A percentile compares a stretch with the other conserved stretches of the same genome.
These are phyloP conservation scores for Lutra lutra DNA, from an alignment of 2,797 vertebrate genomes.

Conservation along the genomic window DNA sequence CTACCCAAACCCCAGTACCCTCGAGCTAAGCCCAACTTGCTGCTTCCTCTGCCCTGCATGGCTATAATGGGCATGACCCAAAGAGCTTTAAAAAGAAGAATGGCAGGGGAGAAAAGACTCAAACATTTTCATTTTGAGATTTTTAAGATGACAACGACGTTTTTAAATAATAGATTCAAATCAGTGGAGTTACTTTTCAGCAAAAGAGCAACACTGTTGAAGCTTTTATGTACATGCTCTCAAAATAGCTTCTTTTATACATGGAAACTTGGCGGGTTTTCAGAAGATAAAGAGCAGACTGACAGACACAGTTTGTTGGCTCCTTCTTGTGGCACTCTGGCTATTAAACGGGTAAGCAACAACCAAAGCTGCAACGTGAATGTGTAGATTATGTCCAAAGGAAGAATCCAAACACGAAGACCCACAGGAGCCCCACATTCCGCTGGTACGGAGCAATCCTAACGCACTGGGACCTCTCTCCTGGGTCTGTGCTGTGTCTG, in stretches of 20 bases:
- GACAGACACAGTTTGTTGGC: not conserved
- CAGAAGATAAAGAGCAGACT: slow-evolving; percentile 66
- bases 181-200: slow-evolving; percentile 68
- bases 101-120: not conserved
- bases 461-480: not conserved
- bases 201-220: slow-evolving; percentile 60
- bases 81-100: slow-evolving; percentile 12
- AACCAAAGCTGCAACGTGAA: not conserved
- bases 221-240: slow-evolving; percentile 69
- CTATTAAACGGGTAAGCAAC: not conserved
- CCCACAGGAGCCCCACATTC: not conserved
- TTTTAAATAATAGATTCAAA: slow-evolving; percentile 74
- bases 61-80: not conserved
- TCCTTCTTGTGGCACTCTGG: not conserved
- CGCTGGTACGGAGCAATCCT: not conserved
- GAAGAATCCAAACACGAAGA: not conserved
- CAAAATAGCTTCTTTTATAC: slow-evolving; percentile 67
- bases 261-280: slow-evolving; percentile 59
- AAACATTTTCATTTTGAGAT: slow-evolving; percentile 70
- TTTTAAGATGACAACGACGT: slow-evolving; percentile 64
- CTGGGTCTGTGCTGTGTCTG: not conserved
- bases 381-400: not conserved
- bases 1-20: too few species aligned
- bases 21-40: not conserved
- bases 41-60: not conserved